Evolutionary conservation across 2,888 invertebrate species (phyloP).

Genomic region (Itoplectis maculator): DNA sequence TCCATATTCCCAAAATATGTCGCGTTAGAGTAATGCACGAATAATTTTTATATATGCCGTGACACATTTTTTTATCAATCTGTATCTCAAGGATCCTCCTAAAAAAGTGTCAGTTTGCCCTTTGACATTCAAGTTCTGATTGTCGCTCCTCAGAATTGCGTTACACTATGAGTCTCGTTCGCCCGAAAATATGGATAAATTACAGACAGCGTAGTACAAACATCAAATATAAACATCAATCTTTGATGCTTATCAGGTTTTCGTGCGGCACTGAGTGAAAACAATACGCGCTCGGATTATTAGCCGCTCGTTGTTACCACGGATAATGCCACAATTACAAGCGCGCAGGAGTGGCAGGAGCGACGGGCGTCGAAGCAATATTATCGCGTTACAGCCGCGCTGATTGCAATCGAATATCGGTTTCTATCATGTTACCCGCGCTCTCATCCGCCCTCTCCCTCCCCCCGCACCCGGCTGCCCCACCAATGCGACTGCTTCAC

Average conservation of each 20-base stretch:
- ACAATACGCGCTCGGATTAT: neutral
- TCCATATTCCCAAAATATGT: no score
- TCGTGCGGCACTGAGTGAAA: neutral
- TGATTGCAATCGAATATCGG: slow-evolving; percentile 59
- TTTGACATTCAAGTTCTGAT: no score
- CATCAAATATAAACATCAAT: neutral
- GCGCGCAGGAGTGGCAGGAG: slow-evolving; percentile 10
- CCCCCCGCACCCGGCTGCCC: no score
- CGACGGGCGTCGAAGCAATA: slow-evolving; percentile 32
- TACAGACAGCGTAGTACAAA: neutral
- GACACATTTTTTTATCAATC: no score
- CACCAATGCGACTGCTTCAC: slow-evolving; percentile 4
- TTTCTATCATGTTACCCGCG: slow-evolving; percentile 34
- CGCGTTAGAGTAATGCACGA: no score
- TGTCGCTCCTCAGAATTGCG: no score
- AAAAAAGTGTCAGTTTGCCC: no score
- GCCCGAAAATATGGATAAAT: neutral
- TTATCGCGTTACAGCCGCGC: slow-evolving; percentile 53
- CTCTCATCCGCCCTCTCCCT: neutral
- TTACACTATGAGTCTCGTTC: neutral
- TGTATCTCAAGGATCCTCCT: no score
- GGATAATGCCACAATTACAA: slow-evolving; percentile 47
- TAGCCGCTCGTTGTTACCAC: slow-evolving; percentile 22
- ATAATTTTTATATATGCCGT: no score
- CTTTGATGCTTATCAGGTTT: neutral